phyloP scores from a whole-genome alignment of 2,797 vertebrate species.

The Salarias fasciatus region DNA sequence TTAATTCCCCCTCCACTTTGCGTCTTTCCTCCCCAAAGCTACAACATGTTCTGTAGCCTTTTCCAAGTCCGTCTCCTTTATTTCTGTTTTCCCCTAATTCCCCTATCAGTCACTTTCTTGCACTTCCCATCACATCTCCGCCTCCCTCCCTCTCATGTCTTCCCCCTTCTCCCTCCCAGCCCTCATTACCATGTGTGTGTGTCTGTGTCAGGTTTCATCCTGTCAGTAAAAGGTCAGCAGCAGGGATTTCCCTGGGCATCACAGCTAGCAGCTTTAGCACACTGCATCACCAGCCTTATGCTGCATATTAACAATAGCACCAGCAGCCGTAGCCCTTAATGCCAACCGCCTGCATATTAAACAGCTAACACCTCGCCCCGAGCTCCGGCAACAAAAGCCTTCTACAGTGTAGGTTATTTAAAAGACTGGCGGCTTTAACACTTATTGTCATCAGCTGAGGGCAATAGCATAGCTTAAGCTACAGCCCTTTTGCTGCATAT shows the following conservation, averaged over 20 bases:
- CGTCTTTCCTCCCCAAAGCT: conserved; percentile 4
- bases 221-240: conserved; percentile 81
- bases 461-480: conserved; percentile 43
- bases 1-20: neutral
- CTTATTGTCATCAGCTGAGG: conserved; percentile 52
- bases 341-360: conserved; percentile 73
- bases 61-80: conserved; percentile 28
- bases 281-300: conserved; percentile 73
- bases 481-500: conserved; percentile 39
- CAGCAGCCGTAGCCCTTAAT: conserved; percentile 55
- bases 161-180: conserved; percentile 42
- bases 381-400: conserved; percentile 47
- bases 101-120: conserved; percentile 28
- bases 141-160: conserved; percentile 15
- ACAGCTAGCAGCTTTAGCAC: conserved; percentile 75
- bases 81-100: conserved; percentile 32
- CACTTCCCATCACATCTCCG: conserved; percentile 14
- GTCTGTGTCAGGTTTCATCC: conserved; percentile 79
- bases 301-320: conserved; percentile 73
- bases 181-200: conserved; percentile 73
- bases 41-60: conserved; percentile 9
- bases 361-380: conserved; percentile 57
- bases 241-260: conserved; percentile 80
- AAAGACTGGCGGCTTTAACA: conserved; percentile 51
- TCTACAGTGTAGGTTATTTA: conserved; percentile 44